phyloP scores from a whole-genome alignment of 2,888 invertebrate genomes.

The Sesia apiformis region DNA sequence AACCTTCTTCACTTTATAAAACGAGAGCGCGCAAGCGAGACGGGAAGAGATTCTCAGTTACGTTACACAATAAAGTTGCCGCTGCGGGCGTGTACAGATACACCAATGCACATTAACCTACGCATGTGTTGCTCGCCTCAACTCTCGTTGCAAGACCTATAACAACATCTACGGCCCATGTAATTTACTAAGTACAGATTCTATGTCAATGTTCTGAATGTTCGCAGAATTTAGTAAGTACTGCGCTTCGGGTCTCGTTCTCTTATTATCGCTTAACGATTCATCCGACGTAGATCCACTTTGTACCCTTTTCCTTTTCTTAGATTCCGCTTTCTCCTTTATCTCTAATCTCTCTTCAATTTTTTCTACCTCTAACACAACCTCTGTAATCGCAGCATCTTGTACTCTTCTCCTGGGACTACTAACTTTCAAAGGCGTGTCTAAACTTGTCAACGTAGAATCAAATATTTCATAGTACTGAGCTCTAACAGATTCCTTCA shows the following conservation, averaged over 20 bases:
- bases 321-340: conserved; percentile 25
- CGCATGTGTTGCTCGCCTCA: too few relatives aligned
- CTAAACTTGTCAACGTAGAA: conserved; percentile 60
- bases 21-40: too few relatives aligned
- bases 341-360: conserved; percentile 18
- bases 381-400: conserved; percentile 35
- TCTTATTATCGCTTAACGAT: conserved; percentile 34
- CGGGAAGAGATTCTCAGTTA: too few relatives aligned
- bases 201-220: conserved; percentile 64
- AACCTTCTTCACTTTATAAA: too few relatives aligned
- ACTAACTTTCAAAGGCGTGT: conserved; percentile 49
- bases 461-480: conserved; percentile 60
- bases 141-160: neutral
- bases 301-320: conserved; percentile 47
- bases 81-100: too few relatives aligned
- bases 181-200: conserved; percentile 57
- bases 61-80: too few relatives aligned
- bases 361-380: conserved; percentile 45
- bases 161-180: conserved; percentile 46
- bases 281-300: conserved; percentile 35
- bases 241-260: conserved; percentile 41
- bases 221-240: conserved; percentile 47
- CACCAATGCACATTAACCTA: too few relatives aligned
- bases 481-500: conserved; percentile 41
- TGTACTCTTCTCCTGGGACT: conserved; percentile 24